Base-by-base conservation (phyloP, 2,113 vertebrate species). In the Xenus cinereus region DNA sequence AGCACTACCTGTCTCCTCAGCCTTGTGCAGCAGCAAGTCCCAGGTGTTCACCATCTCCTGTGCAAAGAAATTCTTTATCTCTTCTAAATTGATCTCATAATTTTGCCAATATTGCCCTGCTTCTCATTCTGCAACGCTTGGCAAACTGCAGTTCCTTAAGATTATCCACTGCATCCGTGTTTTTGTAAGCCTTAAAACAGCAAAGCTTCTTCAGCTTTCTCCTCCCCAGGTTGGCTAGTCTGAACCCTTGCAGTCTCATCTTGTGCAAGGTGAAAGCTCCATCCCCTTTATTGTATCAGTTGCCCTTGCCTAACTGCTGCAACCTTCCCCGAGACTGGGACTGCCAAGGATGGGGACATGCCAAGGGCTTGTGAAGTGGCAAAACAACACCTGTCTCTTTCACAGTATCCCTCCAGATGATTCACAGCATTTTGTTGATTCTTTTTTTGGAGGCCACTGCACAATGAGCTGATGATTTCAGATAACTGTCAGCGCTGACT, bases 241-340 rank as follows among this genome's bases (percentile, higher is more conserved):
- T 79, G 84, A 63, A 53, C 13, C 30, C n/a, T 71, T 28, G 15
- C 14, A 7, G 22, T 53, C 35, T 72, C 12, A 16, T 26, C 57
- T 35, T 46, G 14, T 56, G 33, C 33, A 56, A 43, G 48, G 35
- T 12, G 17, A 57, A 43, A 64, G 67, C 86, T 94, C 23, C 33
- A 41, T 74, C 5, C 16, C 35, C 73, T 73, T 62, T 19, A 21
- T 60, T 3, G 1, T 43, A 7, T 19, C 23, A 19, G 27, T 48
- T 77, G 35, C 45, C 67, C 24, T 84, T 76, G 18, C 24, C 35
- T 11, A 39, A 56, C 48, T 80, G 1, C 72, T 73, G 53, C 33
- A 69, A 0, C 27, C 37, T 66, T 53, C 41, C 60, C 60, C 0
- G 0, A 57, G 72, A 7, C 33, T 35, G 33, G 57, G 51, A 24